Percentiles rank a stretch among this genome's conserved stretches.
Evolutionary conservation across 2,888 invertebrate species (phyloP).

Genomic region (Agriopis aurantiaria): DNA sequence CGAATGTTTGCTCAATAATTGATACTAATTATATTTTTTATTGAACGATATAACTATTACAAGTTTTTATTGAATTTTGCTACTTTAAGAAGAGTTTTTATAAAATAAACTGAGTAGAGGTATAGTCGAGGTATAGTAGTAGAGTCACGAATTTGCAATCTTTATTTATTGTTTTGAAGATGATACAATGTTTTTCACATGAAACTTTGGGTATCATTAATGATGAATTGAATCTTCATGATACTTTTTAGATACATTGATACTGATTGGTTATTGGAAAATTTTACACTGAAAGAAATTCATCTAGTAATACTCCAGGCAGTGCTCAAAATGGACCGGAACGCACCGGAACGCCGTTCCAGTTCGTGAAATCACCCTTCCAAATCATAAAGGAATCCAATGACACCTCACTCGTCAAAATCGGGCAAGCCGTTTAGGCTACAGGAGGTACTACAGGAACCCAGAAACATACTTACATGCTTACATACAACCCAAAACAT

Average conservation of each 20-base stretch:
- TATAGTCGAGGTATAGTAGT: too few species aligned
- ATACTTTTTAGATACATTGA: neutral
- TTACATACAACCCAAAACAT: too few species aligned
- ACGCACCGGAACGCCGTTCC: too few species aligned
- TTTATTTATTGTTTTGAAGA: constrained; percentile 16
- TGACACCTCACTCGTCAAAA: too few species aligned
- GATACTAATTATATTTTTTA: constrained; percentile 19
- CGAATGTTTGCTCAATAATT: constrained; percentile 16
- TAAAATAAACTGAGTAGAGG: neutral
- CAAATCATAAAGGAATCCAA: too few species aligned
- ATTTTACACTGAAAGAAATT: too few species aligned
- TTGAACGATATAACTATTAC: constrained; percentile 14
- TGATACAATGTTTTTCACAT: constrained; percentile 17
- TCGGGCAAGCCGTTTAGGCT: too few species aligned
- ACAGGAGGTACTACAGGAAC: too few species aligned
- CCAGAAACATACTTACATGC: too few species aligned
- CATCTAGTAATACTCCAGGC: too few species aligned
- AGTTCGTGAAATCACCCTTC: too few species aligned
- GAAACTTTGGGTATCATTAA: neutral
- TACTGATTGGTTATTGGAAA: neutral
- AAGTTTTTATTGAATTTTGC: constrained; percentile 24
- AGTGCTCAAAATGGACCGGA: too few species aligned
- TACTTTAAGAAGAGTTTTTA: constrained; percentile 19
- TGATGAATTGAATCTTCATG: neutral
- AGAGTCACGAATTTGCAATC: constrained; percentile 23